Evolutionary conservation across 2,888 invertebrate species (phyloP).

Genomic region (Prosapia bicincta): DNA sequence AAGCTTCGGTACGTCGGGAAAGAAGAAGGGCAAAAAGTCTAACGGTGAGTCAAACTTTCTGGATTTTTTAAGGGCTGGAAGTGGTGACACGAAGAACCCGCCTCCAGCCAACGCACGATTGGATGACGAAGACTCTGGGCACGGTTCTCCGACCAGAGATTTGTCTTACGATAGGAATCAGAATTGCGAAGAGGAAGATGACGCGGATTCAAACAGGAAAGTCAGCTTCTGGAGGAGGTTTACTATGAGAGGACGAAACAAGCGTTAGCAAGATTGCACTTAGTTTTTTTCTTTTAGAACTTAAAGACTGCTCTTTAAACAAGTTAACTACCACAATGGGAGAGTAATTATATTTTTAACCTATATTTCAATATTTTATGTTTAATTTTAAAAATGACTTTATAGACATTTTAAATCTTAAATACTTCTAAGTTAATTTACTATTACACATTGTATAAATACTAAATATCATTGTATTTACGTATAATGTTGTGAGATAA

Average conservation of each 20-base stretch:
- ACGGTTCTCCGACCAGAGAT: conserved; percentile 34
- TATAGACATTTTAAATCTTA: too few species aligned
- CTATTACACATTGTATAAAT: too few species aligned
- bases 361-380: background rate
- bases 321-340: background rate
- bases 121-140: conserved; percentile 38
- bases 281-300: background rate
- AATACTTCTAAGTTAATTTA: too few species aligned
- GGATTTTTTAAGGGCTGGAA: conserved; percentile 65
- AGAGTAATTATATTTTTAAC: background rate
- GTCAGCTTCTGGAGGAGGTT: conserved; percentile 50
- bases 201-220: conserved; percentile 50
- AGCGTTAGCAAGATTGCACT: conserved; percentile 17
- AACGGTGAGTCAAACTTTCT: conserved; percentile 59
- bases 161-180: conserved; percentile 22
- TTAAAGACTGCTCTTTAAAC: background rate
- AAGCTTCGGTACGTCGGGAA: conserved; percentile 54
- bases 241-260: conserved; percentile 35
- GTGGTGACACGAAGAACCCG: conserved; percentile 44
- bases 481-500: too few species aligned
- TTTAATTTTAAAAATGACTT: background rate
- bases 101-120: conserved; percentile 31
- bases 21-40: conserved; percentile 50
- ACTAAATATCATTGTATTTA: too few species aligned
- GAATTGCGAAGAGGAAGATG: conserved; percentile 45